phyloP scores from a whole-genome alignment of 2,888 invertebrate genomes.

The Trissonchulus latispiculum region DNA sequence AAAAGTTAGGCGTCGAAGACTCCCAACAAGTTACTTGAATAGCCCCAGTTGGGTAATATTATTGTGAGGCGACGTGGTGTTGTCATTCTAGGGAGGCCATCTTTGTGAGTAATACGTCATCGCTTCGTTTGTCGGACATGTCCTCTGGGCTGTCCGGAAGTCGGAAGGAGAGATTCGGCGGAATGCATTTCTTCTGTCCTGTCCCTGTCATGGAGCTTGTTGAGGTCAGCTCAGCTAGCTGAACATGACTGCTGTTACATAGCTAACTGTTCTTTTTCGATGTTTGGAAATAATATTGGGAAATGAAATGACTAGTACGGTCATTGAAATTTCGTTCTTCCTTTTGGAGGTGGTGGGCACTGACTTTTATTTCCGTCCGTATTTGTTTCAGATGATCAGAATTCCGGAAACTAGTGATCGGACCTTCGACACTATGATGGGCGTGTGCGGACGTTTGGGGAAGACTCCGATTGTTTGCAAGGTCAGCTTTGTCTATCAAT shows the following conservation, averaged over 20 bases:
- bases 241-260: too few relatives aligned
- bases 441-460: constrained; percentile 68
- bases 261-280: too few relatives aligned
- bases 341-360: too few relatives aligned
- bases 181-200: constrained; percentile 83
- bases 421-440: constrained; percentile 61
- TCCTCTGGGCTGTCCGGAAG: constrained; percentile 61
- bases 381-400: constrained; percentile 54
- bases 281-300: too few relatives aligned
- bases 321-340: too few relatives aligned
- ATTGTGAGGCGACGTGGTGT: too few relatives aligned
- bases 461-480: constrained; percentile 76
- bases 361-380: neutral
- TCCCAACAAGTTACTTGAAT: too few relatives aligned
- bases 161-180: constrained; percentile 60
- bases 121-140: constrained; percentile 70
- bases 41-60: too few relatives aligned
- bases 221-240: too few relatives aligned
- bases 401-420: constrained; percentile 65
- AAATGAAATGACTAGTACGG: too few relatives aligned
- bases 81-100: constrained; percentile 58
- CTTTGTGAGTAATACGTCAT: constrained; percentile 79
- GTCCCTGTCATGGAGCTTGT: constrained; percentile 78
- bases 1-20: too few relatives aligned
- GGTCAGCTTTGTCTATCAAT: too few relatives aligned